These are phyloP conservation scores for Thryonomys swinderianus DNA, from an alignment of 2,113 vertebrate genomes.

Conservation along the genomic window DNA sequence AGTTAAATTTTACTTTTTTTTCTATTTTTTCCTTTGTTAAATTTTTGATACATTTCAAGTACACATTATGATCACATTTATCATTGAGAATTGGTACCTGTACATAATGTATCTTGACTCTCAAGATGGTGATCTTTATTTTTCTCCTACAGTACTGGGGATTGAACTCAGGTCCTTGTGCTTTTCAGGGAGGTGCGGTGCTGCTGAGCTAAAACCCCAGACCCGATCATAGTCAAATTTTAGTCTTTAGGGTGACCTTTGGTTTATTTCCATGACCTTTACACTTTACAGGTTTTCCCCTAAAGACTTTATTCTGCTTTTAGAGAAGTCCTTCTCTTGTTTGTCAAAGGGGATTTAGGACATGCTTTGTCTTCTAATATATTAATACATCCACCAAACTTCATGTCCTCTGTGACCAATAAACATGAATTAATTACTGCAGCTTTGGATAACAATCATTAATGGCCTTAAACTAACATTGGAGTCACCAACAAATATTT, in stretches of 20 bases:
- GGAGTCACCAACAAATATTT: not conserved
- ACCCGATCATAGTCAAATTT: not conserved
- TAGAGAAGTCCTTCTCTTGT: constrained; percentile 3
- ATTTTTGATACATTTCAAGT: no score
- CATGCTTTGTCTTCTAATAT: not conserved
- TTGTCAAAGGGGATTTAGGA: not conserved
- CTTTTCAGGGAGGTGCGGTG: no score
- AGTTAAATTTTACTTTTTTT: not conserved
- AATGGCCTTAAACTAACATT: not conserved
- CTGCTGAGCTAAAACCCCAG: no score
- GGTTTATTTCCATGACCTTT: not conserved
- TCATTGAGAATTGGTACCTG: no score
- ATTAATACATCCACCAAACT: not conserved
- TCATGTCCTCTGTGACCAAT: not conserved
- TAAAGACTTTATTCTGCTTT: constrained; percentile 4
- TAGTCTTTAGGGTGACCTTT: not conserved
- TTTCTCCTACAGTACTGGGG: no score
- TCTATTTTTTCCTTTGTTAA: no score
- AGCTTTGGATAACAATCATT: not conserved
- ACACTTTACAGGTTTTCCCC: not conserved
- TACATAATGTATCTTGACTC: no score
- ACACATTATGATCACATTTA: no score
- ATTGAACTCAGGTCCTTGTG: no score
- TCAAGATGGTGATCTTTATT: no score
- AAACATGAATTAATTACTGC: not conserved